Evolutionary conservation across 2,888 invertebrate genomes (phyloP), one percentile per base, ranked within the genome.

Genomic region (Stegana nigrithorax): DNA sequence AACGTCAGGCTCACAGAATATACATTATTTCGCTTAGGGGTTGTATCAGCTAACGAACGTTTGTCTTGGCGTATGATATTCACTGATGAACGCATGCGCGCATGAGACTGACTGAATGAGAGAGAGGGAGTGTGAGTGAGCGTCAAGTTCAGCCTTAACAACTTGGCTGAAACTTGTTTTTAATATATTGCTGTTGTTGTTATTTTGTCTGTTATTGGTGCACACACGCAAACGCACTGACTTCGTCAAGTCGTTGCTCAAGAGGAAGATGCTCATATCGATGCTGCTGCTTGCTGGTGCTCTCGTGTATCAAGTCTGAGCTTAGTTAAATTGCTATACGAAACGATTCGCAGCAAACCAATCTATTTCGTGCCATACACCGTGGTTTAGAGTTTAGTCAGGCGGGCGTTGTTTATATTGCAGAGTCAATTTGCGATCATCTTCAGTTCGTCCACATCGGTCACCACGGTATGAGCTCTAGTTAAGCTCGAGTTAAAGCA

Each of bases 361-460:
- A n/a, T n/a, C n/a, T n/a, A n/a, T n/a, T n/a, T n/a, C n/a, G n/a
- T n/a, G n/a, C n/a, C n/a, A n/a, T n/a, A n/a, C n/a, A n/a, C n/a
- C n/a, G n/a, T n/a, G n/a, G n/a, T n/a, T n/a, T n/a, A n/a, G 60
- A 67, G 67, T 71, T 67, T n/a, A 32, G 53, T 66, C 53, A 23
- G 17, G 67, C 64, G 74, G 73, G 59, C 64, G 67, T 78, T 78
- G 82, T 84, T 85, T 85, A 85, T 85, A 85, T 84, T 83, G 82
- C 83, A 81, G 83, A 84, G 84, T 80, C 83, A 76, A 63, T 73
- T 74, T 73, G 79, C 79, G 79, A 81, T 83, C 85, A 77, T 84
- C 85, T 85, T 84, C 85, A 85, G 84, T 85, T 85, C 83, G 81
- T 84, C 80, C 80, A 84, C 83, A 84, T 83, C 84, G 83, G 81